These are phyloP conservation scores for Acridotheres tristis DNA, from an alignment of 2,797 vertebrate species.

Conservation along the genomic window DNA sequence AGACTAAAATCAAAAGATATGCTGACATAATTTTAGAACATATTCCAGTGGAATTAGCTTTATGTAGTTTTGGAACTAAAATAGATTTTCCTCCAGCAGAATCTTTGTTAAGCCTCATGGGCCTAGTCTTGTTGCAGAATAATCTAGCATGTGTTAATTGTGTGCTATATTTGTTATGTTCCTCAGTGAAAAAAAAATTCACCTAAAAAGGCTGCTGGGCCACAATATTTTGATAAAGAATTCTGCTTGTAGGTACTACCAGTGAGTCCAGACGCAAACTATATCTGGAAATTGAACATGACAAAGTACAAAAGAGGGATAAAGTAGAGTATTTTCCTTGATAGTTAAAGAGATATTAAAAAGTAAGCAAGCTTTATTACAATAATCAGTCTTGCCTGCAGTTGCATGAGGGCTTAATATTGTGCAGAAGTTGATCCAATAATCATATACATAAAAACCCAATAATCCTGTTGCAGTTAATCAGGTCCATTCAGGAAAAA, in stretches of 20 bases:
- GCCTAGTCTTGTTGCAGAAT: not conserved
- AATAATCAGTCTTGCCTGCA: not conserved
- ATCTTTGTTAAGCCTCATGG: not conserved
- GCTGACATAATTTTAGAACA: not conserved
- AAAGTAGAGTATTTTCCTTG: not conserved
- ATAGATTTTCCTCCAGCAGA: not conserved
- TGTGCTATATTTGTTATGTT: not conserved
- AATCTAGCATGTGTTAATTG: not conserved
- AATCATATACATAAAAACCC: too few species aligned
- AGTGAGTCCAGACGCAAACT: not conserved
- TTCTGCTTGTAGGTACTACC: not conserved
- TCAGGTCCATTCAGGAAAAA: not conserved
- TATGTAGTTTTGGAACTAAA: not conserved
- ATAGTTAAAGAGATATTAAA: not conserved
- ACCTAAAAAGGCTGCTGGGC: not conserved
- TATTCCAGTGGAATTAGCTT: not conserved
- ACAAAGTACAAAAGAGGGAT: not conserved
- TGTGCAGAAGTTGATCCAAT: not conserved
- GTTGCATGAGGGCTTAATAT: not conserved
- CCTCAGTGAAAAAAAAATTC: not conserved
- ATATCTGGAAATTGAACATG: not conserved
- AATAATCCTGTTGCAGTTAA: not conserved
- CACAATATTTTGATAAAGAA: not conserved
- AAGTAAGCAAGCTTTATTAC: not conserved
- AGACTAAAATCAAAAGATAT: not conserved